A percentile compares a stretch with the other conserved stretches of the same genome.
Evolutionary conservation across 2,888 invertebrate species (phyloP).

Genomic region (Cactoblastis cactorum): DNA sequence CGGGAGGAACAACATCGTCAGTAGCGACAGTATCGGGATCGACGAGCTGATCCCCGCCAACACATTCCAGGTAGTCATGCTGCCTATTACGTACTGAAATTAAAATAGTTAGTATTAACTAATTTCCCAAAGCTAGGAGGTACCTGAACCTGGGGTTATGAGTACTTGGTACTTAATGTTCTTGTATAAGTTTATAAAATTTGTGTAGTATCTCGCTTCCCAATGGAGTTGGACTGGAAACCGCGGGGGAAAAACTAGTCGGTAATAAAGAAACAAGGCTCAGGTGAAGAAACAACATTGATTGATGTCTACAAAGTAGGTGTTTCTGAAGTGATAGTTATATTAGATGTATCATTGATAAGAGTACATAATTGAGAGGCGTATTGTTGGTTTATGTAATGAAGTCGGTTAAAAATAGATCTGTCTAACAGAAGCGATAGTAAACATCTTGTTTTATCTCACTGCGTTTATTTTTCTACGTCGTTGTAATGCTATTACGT

Average conservation of each 20-base stretch:
- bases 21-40: constrained; percentile 79
- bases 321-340: neutral
- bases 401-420: constrained; percentile 18
- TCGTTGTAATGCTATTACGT: neutral
- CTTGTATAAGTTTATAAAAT: no score
- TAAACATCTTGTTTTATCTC: neutral
- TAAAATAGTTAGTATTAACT: constrained; percentile 12
- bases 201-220: neutral
- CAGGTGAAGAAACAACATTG: no score
- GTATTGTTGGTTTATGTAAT: constrained; percentile 11
- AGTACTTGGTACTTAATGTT: neutral
- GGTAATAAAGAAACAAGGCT: neutral
- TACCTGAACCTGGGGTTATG: no score
- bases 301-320: neutral
- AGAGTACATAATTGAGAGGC: constrained; percentile 10
- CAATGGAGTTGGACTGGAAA: no score
- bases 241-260: no score
- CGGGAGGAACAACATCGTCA: constrained; percentile 82
- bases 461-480: neutral
- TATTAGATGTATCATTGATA: constrained; percentile 7
- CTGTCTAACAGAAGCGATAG: constrained; percentile 3
- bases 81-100: constrained; percentile 81
- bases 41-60: constrained; percentile 82
- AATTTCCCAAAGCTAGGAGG: no score
- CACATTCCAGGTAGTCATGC: constrained; percentile 80